These are phyloP conservation scores for Steinernema hermaphroditum DNA, from an alignment of 2,888 invertebrate species.

Conservation along the genomic window DNA sequence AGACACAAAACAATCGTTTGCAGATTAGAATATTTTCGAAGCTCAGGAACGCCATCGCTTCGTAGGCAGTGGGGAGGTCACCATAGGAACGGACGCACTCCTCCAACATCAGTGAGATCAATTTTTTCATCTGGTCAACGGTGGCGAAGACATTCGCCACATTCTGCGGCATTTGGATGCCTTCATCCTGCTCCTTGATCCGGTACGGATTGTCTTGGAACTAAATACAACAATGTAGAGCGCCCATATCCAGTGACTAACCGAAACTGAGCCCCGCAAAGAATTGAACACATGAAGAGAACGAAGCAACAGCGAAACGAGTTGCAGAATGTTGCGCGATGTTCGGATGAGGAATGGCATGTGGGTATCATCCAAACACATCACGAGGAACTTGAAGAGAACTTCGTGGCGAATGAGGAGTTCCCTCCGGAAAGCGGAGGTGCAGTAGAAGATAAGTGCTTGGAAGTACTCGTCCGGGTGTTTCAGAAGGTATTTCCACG, in stretches of 20 bases:
- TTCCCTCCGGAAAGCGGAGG: not conserved
- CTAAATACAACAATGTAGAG: not conserved
- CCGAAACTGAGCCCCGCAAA: not conserved
- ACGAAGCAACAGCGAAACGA: not conserved
- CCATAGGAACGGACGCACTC: not conserved
- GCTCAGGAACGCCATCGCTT: conserved; percentile 10
- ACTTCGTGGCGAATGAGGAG: not conserved
- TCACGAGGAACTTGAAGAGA: not conserved
- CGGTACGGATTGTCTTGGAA: conserved; percentile 1
- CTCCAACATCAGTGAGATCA: not conserved
- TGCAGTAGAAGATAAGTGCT: not conserved
- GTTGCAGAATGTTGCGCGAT: not conserved
- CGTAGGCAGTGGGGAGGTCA: not conserved
- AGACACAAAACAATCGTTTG: not conserved
- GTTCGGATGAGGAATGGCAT: not conserved
- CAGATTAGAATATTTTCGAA: conserved; percentile 9
- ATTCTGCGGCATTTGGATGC: not conserved
- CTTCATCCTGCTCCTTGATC: not conserved
- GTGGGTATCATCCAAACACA: conserved; percentile 11
- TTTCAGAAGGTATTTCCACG: not conserved
- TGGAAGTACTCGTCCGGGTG: not conserved
- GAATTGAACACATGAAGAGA: not conserved
- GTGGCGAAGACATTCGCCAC: not conserved
- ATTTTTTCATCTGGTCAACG: not conserved
- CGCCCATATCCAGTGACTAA: not conserved